Percentiles rank a stretch among this genome's conserved stretches.
Conservation (phyloP, 2,888 invertebrate species). For the Idaea aversata region DNA sequence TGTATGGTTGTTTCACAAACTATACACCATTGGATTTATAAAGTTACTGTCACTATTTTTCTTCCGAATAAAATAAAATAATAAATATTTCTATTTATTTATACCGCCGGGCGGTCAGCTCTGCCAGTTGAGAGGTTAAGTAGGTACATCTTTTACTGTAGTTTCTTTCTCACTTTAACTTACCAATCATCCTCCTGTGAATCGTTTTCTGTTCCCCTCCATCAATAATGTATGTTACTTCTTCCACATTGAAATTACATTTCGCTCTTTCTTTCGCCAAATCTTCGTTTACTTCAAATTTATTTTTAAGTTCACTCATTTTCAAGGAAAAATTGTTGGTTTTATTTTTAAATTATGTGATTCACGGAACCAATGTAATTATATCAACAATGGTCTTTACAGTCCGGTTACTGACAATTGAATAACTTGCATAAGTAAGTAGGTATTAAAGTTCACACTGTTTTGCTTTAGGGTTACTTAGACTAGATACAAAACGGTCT, state of each 20-base stretch:
- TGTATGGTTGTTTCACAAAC: too few species aligned
- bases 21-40: too few species aligned
- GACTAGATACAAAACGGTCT: too few species aligned
- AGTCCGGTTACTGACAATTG: neutral
- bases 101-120: too few species aligned
- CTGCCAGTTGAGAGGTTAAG: neutral
- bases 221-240: conserved; percentile 88
- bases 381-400: neutral
- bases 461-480: too few species aligned
- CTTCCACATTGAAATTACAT: conserved; percentile 85
- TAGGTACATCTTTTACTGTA: neutral
- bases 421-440: neutral
- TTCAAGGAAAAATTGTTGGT: conserved; percentile 4
- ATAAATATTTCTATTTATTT: too few species aligned
- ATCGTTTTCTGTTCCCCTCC: conserved; percentile 86
- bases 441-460: too few species aligned
- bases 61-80: too few species aligned
- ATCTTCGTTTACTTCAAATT: conserved; percentile 80
- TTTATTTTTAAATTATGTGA: neutral
- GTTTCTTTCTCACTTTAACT: conserved; percentile 22
- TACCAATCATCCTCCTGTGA: conserved; percentile 78
- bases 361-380: neutral
- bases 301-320: conserved; percentile 35
- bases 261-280: conserved; percentile 84
- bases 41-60: too few species aligned